Percentiles rank a stretch among this genome's conserved stretches.
Evolutionary conservation across 2,888 invertebrate species (phyloP).

Genomic region (Cryptus armator): DNA sequence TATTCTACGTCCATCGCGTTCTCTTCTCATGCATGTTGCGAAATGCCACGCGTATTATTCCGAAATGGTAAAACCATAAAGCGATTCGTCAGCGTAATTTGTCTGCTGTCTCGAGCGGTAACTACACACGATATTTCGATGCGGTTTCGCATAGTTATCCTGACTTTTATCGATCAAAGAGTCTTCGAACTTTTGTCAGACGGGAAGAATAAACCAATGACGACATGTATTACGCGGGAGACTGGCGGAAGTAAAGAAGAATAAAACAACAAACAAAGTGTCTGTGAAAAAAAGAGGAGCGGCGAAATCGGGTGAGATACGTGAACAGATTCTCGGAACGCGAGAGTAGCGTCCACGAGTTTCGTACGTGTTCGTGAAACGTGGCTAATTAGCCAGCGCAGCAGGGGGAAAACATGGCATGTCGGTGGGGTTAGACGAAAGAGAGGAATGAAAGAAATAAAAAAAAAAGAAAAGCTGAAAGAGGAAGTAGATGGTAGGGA

Average conservation of each 20-base stretch:
- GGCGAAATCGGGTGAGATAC: constrained; percentile 36
- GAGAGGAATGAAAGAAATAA: constrained; percentile 20
- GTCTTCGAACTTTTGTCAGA: neutral
- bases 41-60: neutral
- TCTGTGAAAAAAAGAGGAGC: neutral
- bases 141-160: neutral
- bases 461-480: constrained; percentile 28
- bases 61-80: neutral
- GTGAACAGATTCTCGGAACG: constrained; percentile 27
- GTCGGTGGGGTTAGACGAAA: neutral
- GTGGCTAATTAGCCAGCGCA: constrained; percentile 55
- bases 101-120: neutral
- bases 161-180: constrained; percentile 3
- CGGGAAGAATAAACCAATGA: neutral
- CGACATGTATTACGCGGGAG: neutral
- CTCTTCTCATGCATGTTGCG: neutral
- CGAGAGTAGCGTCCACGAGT: constrained; percentile 9
- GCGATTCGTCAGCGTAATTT: constrained; percentile 3
- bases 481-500: constrained; percentile 32
- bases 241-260: neutral
- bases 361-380: constrained; percentile 53
- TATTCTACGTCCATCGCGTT: neutral
- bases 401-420: neutral
- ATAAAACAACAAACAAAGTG: neutral
- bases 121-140: neutral